Base-by-base conservation (phyloP, 1,140 invertebrate genomes). In the Halyomorpha halys region DNA sequence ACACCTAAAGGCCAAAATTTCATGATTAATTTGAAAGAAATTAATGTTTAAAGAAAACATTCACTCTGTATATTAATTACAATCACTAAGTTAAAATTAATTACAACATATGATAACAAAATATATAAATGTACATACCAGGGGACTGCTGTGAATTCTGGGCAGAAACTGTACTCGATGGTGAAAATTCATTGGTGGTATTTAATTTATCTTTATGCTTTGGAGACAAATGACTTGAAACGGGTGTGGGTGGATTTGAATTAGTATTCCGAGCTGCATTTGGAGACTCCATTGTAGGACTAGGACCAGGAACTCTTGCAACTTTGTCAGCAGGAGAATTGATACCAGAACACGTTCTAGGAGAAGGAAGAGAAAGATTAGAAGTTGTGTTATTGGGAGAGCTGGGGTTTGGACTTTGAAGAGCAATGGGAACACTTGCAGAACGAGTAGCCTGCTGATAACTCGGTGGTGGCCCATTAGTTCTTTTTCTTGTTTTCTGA, bases 381-480 rank as follows among this genome's bases (percentile, higher is more conserved):
- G 82, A 83, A 25, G 82, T 84, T 44, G 83, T 81, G 73, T 86
- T 85, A 66, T 83, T 84, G 23, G 85, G 84, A 67, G 84, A 86
- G 34, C 81, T 80, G 1, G 83, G 84, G 76, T 82, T 86, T 44
- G 84, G 83, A 68, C 83, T 86, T 71, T 85, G 83, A 66, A 84
- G 80, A 13, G 84, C 86, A 71, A 90, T 89, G 68, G 89, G 89
- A 59, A 91, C 89, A 69, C 88, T 90, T 18, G 89, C 87, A 51
- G 88, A 90, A 70, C 89, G 78, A 67, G 87, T 87, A 53, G 84
- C 86, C 72, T 86, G 86, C 73, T 88, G 87, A 76, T 90, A 90
- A 15, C 91, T 86, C 6, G 91, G 91, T 3, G 91, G 91, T 8
- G 91, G 89, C 11, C 90, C 90, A 76, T 76, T 74, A 69, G 74